Base-by-base conservation (phyloP, 2,797 vertebrate species). In the Myotis planiceps region DNA sequence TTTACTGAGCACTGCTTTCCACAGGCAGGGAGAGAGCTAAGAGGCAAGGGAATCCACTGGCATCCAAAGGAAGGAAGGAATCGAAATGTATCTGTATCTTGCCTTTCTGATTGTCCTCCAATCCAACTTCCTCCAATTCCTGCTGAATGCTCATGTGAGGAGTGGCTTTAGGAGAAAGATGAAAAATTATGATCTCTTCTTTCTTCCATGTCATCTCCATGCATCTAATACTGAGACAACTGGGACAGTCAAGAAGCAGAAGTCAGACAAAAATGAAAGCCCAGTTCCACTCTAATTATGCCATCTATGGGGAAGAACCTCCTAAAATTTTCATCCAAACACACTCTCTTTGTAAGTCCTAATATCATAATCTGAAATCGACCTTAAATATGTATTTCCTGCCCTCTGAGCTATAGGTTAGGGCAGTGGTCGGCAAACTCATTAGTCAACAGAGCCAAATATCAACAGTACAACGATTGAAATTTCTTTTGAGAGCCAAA, bases 241-340 rank as follows among this genome's bases (percentile, higher is more conserved):
- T 32, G n/a, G 2, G 2, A 79, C 9, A 39, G 25, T 69, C 19
- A 92, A 88, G 68, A 49, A 2, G 12, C 13, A 42, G 47, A 72
- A 83, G 14, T 58, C 1, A 71, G 29, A 49, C 5, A 65, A 7
- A 55, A 2, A 42, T 68, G 16, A 81, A 92, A 74, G 42, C 2
- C 29, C 18, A 58, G 12, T 47, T 87, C 86, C n/a, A 25, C 16
- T 29, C 5, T 51, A 32, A 12, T 19, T 32, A 9, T 9, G n/a
- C 37, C 12, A 8, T 68, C 1, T 14, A 32, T 45, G 25, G 27
- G 27, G 12, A 81, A 63, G 5, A 32, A 60, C 10, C 6, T 53
- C 27, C 47, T 76, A 69, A 13, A 83, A 21, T 85, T 85, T 87
- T 58, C 42, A 82, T 53, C 14, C n/a, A 45, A 88, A 86, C 3